Evolutionary conservation across 2,797 vertebrate species (phyloP), one percentile per base, ranked within the genome.

Genomic region (Sparidentex hasta): DNA sequence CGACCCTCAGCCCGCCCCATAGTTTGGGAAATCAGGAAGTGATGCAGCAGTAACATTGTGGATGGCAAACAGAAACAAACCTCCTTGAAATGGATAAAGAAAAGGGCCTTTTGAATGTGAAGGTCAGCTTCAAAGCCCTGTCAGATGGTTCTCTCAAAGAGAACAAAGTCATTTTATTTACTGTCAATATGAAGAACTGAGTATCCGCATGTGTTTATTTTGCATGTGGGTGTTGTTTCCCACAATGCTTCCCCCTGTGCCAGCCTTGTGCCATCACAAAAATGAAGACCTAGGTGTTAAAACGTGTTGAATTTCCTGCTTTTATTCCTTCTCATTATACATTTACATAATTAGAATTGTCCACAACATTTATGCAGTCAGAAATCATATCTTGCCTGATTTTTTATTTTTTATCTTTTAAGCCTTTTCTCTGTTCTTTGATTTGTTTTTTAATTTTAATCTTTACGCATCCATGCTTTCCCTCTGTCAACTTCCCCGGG

Each of bases 271-370:
- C 13, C 47, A n/a, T 17, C 8, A 38, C 3, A 38, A 0, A 29
- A 29, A 29, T 27, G 11, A 41, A 72, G 23, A 51, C 33, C 16
- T 8, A 2, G 1, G 54, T 70, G 48, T 55, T 20, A 41, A 29
- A 73, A 64, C 6, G 27, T 85, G 80, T 81, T 66, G 38, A 69
- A 72, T 78, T 65, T 64, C 59, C 17, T 0, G 77, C 57, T 4
- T 71, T 17, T 20, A 29, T 18, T 65, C 38, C 17, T n/a, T 71
- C 20, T 21, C 20, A 5, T 18, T 38, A 6, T 20, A n/a, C 25
- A 12, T 14, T 50, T 20, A 50, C 6, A 21, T 51, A 6, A 23
- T 25, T 9, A 6, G 14, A 9, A 33, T 23, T 13, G 5, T 16
- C 54, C 17, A 16, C 47, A 16, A 20, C 54, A 14, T 66, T 16